Base-by-base conservation (phyloP, 37 sponge, comb jelly and placozoan species). In the Spongilla lacustris region DNA sequence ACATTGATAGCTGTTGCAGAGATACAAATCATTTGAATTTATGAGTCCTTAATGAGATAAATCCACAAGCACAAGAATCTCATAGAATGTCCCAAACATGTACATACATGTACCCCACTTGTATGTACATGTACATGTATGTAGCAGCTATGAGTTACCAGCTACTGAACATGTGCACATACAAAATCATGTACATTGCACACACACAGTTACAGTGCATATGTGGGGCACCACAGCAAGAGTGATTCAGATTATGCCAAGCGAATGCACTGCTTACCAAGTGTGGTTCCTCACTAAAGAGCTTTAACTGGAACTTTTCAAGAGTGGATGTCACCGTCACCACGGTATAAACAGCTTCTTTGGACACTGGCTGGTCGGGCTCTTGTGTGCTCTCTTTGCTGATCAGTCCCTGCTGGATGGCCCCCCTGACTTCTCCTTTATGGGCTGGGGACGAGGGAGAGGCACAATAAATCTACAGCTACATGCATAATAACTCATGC, bases 261-360 rank as follows among this genome's bases (percentile, higher is more conserved):
- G n/a, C n/a, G n/a, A n/a, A n/a, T n/a, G n/a, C n/a, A n/a, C 13
- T 17, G 17, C 89, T 37, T 67, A 88, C 89, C 26, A 85, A 76
- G 49, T 48, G 17, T 19, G 90, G 90, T 38, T 90, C 90, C 13
- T 78, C 76, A 21, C 67, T 81, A 68, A 85, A 90, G 33, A 90
- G 58, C 38, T 85, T 79, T 12, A 90, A 13, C 50, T 85, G 68
- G 67, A 90, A 90, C 58, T 75, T 19, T 36, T 68, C 36, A 46
- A 90, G 77, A 14, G 70, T 50, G 32, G 81, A 73, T 21, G 69
- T 29, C 27, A 85, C 71, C 41, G 33, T 29, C 14, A 85, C 29
- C 29, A 49, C 74, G 23, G 71, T 75, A 23, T 32, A 83, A 3
- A 19, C 36, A 17, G 73, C 75, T 22, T 6, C 71, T 13, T 84